phyloP scores from a whole-genome alignment of 2,797 vertebrate genomes.

The Pseudomugil gertrudae region DNA sequence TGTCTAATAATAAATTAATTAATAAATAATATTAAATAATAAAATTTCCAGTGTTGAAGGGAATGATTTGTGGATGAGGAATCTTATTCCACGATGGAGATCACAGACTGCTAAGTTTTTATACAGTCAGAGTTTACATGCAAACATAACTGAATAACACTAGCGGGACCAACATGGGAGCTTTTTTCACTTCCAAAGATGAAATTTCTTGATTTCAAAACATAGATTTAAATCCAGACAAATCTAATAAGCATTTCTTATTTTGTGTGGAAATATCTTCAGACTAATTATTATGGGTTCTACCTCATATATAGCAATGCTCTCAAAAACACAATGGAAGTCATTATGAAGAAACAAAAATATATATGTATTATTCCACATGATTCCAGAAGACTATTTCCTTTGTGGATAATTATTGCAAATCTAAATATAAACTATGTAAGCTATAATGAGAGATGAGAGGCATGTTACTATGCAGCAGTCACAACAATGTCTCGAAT shows the following conservation, averaged over 20 bases:
- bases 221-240: conserved; percentile 7
- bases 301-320: neutral
- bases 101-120: neutral
- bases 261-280: neutral
- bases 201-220: neutral
- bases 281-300: neutral
- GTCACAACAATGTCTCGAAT: conserved; percentile 22
- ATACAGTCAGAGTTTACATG: conserved; percentile 1
- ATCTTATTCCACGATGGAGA: neutral
- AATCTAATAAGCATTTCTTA: neutral
- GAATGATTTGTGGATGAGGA: too few species aligned
- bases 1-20: too few species aligned
- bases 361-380: conserved; percentile 4
- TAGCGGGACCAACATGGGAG: neutral
- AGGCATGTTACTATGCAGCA: conserved; percentile 8
- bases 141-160: conserved; percentile 33
- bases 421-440: neutral
- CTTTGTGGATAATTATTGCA: conserved; percentile 1
- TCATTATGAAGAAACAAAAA: conserved; percentile 3
- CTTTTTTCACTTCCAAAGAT: conserved; percentile 22
- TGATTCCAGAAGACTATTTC: conserved; percentile 2
- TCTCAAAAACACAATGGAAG: conserved; percentile 4
- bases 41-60: too few species aligned
- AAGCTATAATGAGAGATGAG: neutral
- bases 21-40: too few species aligned